A percentile compares a stretch with the other conserved stretches of the same genome.
Evolutionary conservation across 2,888 invertebrate genomes (phyloP).

Genomic region (Dryocosmus kuriphilus): DNA sequence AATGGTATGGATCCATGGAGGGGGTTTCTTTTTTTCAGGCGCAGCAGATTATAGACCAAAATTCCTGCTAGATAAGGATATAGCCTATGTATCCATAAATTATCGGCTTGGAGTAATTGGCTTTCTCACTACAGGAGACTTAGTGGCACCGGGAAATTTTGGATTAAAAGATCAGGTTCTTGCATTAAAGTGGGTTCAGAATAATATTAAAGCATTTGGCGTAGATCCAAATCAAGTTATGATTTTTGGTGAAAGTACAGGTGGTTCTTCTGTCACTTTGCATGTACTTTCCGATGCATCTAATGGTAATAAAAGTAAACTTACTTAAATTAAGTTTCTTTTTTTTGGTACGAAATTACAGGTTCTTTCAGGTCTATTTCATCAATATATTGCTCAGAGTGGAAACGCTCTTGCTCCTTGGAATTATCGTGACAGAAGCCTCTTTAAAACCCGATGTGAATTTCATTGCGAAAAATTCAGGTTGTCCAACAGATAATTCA

Average conservation of each 20-base stretch:
- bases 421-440: slow-evolving; percentile 76
- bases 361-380: slow-evolving; percentile 54
- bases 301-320: too few relatives aligned
- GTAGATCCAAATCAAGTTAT: slow-evolving; percentile 6
- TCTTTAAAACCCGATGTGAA: slow-evolving; percentile 81
- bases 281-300: not conserved
- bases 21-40: too few relatives aligned
- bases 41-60: too few relatives aligned
- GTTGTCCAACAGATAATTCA: slow-evolving; percentile 80
- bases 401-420: slow-evolving; percentile 51
- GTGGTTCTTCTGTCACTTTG: slow-evolving; percentile 51
- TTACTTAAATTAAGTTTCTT: not conserved
- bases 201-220: slow-evolving; percentile 4
- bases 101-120: too few relatives aligned
- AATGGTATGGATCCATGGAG: too few relatives aligned
- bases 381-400: slow-evolving; percentile 59
- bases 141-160: too few relatives aligned
- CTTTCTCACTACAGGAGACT: too few relatives aligned
- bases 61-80: too few relatives aligned
- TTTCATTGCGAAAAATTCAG: slow-evolving; percentile 82
- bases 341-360: too few relatives aligned
- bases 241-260: slow-evolving; percentile 23
- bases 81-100: too few relatives aligned
- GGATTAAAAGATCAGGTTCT: too few relatives aligned
- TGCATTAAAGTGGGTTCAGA: not conserved